A percentile compares a stretch with the other conserved stretches of the same genome.
phyloP scores from a whole-genome alignment of 2,888 invertebrate genomes.

The Parapristionchus giblindavisi region DNA sequence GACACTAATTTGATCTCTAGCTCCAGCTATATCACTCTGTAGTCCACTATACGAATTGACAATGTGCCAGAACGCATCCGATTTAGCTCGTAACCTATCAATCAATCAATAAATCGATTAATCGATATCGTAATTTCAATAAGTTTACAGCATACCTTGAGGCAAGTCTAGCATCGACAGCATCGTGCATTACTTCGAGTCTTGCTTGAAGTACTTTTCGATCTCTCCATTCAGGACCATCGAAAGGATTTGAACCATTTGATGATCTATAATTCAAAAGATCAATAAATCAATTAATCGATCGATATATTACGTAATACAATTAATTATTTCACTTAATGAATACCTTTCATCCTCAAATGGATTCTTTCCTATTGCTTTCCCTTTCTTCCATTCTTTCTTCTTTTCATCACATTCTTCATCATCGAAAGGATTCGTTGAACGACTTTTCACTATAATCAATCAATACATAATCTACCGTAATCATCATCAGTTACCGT shows the following conservation, averaged over 20 bases:
- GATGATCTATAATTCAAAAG: background rate
- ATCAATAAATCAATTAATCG: background rate
- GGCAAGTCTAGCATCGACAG: conserved; percentile 64
- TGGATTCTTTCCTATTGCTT: conserved; percentile 25
- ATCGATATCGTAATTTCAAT: background rate
- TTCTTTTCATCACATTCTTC: conserved; percentile 1
- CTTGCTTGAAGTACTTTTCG: conserved; percentile 52
- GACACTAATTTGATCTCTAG: conserved; percentile 50
- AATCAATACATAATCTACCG: background rate
- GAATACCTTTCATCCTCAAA: conserved; percentile 31
- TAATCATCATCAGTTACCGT: no score
- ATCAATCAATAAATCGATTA: background rate
- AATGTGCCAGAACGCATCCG: conserved; percentile 77
- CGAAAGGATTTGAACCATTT: conserved; percentile 22
- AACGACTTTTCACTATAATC: background rate
- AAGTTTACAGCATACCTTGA: conserved; percentile 75
- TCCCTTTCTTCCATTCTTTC: conserved; percentile 8
- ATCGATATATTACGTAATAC: background rate
- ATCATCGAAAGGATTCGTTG: conserved; percentile 30
- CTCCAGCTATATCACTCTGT: conserved; percentile 88
- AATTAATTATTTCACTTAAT: background rate
- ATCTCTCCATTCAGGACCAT: conserved; percentile 43
- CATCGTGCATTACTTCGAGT: conserved; percentile 65
- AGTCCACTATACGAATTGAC: conserved; percentile 97
- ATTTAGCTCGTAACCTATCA: conserved; percentile 44